Base-by-base conservation (phyloP, 2,113 vertebrate species). In the Orthonyx spaldingii region DNA sequence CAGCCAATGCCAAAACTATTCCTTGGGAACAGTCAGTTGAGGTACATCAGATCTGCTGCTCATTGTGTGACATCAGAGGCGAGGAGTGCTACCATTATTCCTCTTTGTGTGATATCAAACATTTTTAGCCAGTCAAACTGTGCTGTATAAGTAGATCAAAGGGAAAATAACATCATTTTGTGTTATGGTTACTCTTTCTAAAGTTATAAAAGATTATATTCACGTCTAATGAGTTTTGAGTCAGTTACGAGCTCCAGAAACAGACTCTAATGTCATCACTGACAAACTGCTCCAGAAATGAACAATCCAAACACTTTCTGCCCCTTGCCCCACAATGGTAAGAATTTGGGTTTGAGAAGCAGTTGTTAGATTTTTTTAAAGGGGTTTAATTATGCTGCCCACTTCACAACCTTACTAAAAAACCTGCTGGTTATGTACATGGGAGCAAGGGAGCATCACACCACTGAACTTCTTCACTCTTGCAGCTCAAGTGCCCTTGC, bases 1-100 rank as follows among this genome's bases (percentile, higher is more conserved):
- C 92, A 95, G 96, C 88, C 55, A 55, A 39, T 63, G 69, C 88
- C 94, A 87, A 44, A 92, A 92, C 90, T 86, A 60, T 75, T 96
- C 83, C 69, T 28, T 84, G 81, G 71, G 39, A 89, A 84, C 77
- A 87, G 86, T 13, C 44, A 27, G 78, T 65, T 26, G 91, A 89
- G 77, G 87, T 82, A 8, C 7, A 78, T 90, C 64, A 66, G 89
- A 82, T 63, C 89, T 90, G 83, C 88, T 84, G 76, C 68, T 95
- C 84, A 16, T 37, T 88, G 68, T 75, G 52, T 22, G 69, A 64
- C 49, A 87, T 18, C 3, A 1, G 60, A 86, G 65, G 68, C 0
- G 0, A 90, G 56, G 41, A 68, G 32, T 47, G 59, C 59, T 69
- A 32, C 82, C 32, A 11, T 64, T 65, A 65, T 46, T 86, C 72